Evolutionary conservation across 1,140 invertebrate genomes (phyloP), one percentile per base, ranked within the genome.

Genomic region (Thaumatotibia leucotreta): DNA sequence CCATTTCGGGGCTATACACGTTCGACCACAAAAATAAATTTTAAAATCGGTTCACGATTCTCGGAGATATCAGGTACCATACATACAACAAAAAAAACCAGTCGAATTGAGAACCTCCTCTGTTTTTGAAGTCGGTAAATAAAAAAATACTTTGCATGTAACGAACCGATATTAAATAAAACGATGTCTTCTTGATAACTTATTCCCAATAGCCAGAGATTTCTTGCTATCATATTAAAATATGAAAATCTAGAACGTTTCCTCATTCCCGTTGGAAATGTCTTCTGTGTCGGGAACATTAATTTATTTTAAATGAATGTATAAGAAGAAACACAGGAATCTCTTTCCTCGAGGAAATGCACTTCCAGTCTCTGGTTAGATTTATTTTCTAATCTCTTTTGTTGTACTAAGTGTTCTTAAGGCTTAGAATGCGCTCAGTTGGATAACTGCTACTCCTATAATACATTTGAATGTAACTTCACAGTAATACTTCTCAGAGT

Each of bases 291-390:
- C 24, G 52, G 27, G 17, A 2, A 24, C 52, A 58, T 58, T 58
- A 14, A 58, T 27, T 58, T 58, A 24, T 29, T 58, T 58, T 58
- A 58, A 58, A 58, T 31, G 24, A 58, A 58, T 58, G 24, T 29
- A 58, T 58, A 58, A 58, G 24, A 58, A 27, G 52, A 58, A 58
- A 58, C 52, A 58, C 52, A 11, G 11, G 22, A 10, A 14, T n/a
- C 23, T 58, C 24, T 58, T 52, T 52, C n/a, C 52, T 24, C 0
- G 3, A 58, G 52, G 52, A 58, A 58, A 58, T 58, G 52, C 52
- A 58, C n/a, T 58, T 58, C 52, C 52, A 58, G 11, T 45, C 39
- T 8, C 39, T 45, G 39, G 39, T 45, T 45, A 1, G 17, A 45
- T 20, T 45, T 45, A 45, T 45, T 20, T 45, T 45, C 39, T 45